Base-by-base conservation (phyloP, 1,140 invertebrate genomes). In the Nomia melanderi region DNA sequence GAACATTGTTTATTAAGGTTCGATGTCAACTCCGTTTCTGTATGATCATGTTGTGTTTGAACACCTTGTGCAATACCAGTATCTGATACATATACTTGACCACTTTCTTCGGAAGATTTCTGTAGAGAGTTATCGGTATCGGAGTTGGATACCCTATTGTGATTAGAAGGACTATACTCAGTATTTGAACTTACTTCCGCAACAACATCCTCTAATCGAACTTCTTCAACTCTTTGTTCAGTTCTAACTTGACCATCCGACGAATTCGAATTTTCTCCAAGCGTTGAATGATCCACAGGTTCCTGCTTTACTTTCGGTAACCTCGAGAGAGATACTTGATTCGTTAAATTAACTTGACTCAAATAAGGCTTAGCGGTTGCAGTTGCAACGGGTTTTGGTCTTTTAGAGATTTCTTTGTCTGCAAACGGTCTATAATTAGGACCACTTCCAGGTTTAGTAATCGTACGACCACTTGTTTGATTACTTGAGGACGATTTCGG, bases 401-500 rank as follows among this genome's bases (percentile, higher is more conserved):
- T 88, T 23, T 90, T 91, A 2, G 84, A 77, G 4, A 79, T 69
- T 79, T 91, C 90, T 47, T 90, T 91, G 8, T 91, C 90, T 0
- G 82, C 77, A 77, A 89, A 93, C 54, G 81, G 91, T 57, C 86
- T 91, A 82, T 89, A 92, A 84, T 71, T 67, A 20, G 91, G 73
- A 75, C 87, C 84, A 81, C 78, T 65, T 74, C 87, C 66, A 73
- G 91, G 72, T 83, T 90, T 83, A 86, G 89, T 81, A 27, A 87
- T 23, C 69, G 90, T 84, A 82, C 92, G 81, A 76, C 86, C 60
- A 73, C 77, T 62, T 82, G 79, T 65, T 85, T 81, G 83, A 39
- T 84, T 63, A 85, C 91, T 75, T 67, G 90, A 86, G 57, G 91
- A 84, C 44, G 88, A 85, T 88, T 95, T 95, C 27, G 95, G 95